Percentiles rank a stretch among this genome's conserved stretches.
These are phyloP conservation scores for Petrophora chlorosata DNA, from an alignment of 2,888 invertebrate genomes.

Conservation along the genomic window DNA sequence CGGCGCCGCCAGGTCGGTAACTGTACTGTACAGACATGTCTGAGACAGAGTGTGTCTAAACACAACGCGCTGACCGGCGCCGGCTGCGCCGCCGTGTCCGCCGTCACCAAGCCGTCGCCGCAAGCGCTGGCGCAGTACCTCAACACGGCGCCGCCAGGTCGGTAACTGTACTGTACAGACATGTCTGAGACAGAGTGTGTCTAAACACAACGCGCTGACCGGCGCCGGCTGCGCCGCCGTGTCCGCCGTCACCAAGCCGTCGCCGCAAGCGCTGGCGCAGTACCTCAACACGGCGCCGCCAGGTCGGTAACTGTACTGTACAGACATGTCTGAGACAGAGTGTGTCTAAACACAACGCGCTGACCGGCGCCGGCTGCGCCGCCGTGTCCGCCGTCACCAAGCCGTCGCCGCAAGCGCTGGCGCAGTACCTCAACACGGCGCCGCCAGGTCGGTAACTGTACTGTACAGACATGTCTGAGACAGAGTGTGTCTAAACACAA, in stretches of 20 bases:
- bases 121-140: constrained; percentile 94
- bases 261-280: constrained; percentile 91
- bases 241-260: constrained; percentile 89
- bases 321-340: too few relatives aligned
- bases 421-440: constrained; percentile 95
- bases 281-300: constrained; percentile 96
- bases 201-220: constrained; percentile 88
- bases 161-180: background rate
- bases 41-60: too few relatives aligned
- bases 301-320: constrained; percentile 61
- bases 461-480: too few relatives aligned
- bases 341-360: constrained; percentile 89
- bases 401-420: constrained; percentile 90
- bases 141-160: constrained; percentile 93
- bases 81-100: constrained; percentile 87
- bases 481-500: too few relatives aligned
- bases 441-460: constrained; percentile 85
- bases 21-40: background rate
- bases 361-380: constrained; percentile 88
- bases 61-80: constrained; percentile 89
- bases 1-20: constrained; percentile 89
- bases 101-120: constrained; percentile 90
- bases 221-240: constrained; percentile 89
- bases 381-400: constrained; percentile 89
- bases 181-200: too few relatives aligned